Conservation (phyloP, 1,140 invertebrate species). For the Conus ventricosus region DNA sequence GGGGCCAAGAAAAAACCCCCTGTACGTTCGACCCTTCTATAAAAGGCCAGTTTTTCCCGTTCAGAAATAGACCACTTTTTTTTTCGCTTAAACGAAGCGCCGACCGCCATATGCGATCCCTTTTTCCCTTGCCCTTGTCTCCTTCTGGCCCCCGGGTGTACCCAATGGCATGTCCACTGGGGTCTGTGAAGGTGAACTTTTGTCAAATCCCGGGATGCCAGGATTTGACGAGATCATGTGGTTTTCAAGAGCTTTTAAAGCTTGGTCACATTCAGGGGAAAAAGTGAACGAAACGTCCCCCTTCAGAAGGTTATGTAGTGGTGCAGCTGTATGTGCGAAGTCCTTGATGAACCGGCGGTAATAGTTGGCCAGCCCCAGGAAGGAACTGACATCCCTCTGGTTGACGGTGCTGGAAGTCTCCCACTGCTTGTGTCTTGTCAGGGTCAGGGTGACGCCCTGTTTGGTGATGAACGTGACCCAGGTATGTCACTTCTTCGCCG, state of each 20-base stretch:
- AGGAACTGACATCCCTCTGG: no score
- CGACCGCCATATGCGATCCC: slow-evolving; percentile 74
- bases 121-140: slow-evolving; percentile 65
- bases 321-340: slow-evolving; percentile 62
- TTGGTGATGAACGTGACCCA: no score
- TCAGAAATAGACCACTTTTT: slow-evolving; percentile 75
- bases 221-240: slow-evolving; percentile 49
- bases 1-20: slow-evolving; percentile 76
- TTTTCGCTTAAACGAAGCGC: slow-evolving; percentile 71
- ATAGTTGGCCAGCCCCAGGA: no score
- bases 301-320: slow-evolving; percentile 57
- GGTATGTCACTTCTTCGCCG: no score
- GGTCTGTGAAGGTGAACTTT: slow-evolving; percentile 53
- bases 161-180: slow-evolving; percentile 51
- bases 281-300: slow-evolving; percentile 35
- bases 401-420: no score
- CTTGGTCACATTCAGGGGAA: slow-evolving; percentile 48
- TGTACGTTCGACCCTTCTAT: slow-evolving; percentile 74
- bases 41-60: slow-evolving; percentile 77
- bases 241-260: slow-evolving; percentile 48
- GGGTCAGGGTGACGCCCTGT: no score
- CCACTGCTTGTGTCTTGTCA: no score
- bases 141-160: slow-evolving; percentile 63
- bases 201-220: slow-evolving; percentile 47
- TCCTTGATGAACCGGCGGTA: no score